Evolutionary conservation across 1,140 invertebrate species (phyloP), one percentile per base, ranked within the genome.

Genomic region (Leptonema lineaticorne): DNA sequence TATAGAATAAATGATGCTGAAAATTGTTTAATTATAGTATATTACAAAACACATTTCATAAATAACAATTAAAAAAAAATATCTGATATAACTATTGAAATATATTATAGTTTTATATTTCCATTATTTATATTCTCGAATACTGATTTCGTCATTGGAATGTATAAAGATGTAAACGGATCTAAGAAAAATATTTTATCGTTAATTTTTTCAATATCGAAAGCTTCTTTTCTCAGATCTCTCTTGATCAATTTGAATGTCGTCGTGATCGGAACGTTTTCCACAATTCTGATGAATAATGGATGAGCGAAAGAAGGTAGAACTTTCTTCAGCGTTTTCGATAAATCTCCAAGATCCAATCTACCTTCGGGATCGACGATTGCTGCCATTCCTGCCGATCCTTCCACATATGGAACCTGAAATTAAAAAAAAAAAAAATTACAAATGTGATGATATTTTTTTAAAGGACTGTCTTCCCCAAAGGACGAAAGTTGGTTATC

Each of bases 211-310:
- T 78, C 78, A 37, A 85, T 64, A 76, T 96, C 81, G 75, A 89
- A 97, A 0, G 89, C 92, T 75, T 96, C 91, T 73, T 80, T 81
- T 75, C 92, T 88, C 11, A 97, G 80, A 75, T 93, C 88, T n/a
- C 85, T 85, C 78, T 98, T 98, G 75, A 92, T 92, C 69, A 97
- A 77, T 79, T 98, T 98, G 76, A 92, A 97, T 0, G 95, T 97
- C 9, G 91, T 93, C 50, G 96, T 98, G 48, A 93, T 83, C 0
- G 94, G 91, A 18, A 96, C 83, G 75, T 89, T 81, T 26, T 88
- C 83, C 20, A 95, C 77, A 27, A 97, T 82, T 63, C 96, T 82
- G n/a, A 98, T 75, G 79, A 99, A 98, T 1, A 97, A 75, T 0
- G 96, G 96, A 48, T 90, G 81, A 0, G 96, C 93, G 78, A 95